Evolutionary conservation across 2,113 vertebrate genomes (phyloP), one percentile per base, ranked within the genome.

Genomic region (Sapayoa aenigma): DNA sequence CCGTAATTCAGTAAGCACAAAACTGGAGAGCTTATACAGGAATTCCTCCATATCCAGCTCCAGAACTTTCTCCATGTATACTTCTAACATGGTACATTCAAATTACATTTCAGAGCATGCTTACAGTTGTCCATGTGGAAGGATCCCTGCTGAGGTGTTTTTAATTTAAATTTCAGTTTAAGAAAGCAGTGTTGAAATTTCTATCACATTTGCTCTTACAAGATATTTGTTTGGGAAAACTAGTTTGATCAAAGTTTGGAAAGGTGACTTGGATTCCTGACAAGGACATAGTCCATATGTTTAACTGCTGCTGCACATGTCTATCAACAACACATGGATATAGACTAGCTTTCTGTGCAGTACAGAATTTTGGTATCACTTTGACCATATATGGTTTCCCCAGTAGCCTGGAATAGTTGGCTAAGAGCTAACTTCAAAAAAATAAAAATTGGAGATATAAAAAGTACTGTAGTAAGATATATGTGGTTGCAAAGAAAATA

Each of bases 401-500:
- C 72, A 49, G 59, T 39, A 84, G 75, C 55, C 33, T 76, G 30
- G 21, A 31, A 12, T 59, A 53, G 75, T 27, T 95, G 39, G 14
- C 41, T 78, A 25, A 72, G 35, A 92, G 42, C n/a, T 78, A 4
- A 11, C 22, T 42, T 93, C 4, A 23, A 9, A 35, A 15, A 92
- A 90, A 59, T 62, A 8, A 59, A 90, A 90, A 89, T 67, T 35
- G 63, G 63, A 80, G 11, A 27, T 63, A 81, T 71, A 53, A 83
- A 72, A 73, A 59, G 9, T 56, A 75, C 47, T 63, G 12, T 74
- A 63, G 23, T 63, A 71, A 84, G 56, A 84, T 84, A 55, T 39
- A 30, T 94, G 76, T 74, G 76, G 65, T 23, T 87, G 42, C 63
- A 89, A 90, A 63, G 67, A 84, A 91, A 96, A 59, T 44, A 85